phyloP scores from a whole-genome alignment of 64 coral and sea anemone genomes.

The Anthopleura sola region DNA sequence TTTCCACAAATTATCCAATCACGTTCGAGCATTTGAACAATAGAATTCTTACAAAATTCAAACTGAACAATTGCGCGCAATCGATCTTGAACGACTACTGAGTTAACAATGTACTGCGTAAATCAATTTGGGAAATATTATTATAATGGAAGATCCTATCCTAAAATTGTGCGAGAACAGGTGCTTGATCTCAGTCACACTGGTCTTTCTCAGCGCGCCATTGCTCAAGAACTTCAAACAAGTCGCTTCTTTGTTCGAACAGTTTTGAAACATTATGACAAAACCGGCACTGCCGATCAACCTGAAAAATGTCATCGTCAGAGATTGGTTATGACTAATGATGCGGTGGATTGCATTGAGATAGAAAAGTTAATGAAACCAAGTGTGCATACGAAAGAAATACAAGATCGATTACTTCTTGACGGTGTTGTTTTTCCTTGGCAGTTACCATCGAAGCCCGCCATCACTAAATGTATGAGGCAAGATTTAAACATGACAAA shows the following conservation, averaged over 20 bases:
- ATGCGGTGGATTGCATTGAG: not conserved
- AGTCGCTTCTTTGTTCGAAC: conserved; percentile 8
- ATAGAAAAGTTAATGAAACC: not conserved
- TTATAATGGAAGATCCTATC: conserved; percentile 8
- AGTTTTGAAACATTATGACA: not conserved
- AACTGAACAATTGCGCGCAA: no score
- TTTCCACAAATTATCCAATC: no score
- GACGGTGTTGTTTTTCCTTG: not conserved
- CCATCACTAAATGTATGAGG: not conserved
- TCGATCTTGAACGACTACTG: no score
- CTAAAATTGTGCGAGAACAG: not conserved
- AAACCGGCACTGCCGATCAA: not conserved
- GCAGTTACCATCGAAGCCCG: not conserved
- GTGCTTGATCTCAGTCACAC: not conserved
- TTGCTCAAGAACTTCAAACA: conserved; percentile 11
- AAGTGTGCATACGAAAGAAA: not conserved
- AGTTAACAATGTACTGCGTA: not conserved
- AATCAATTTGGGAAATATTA: conserved; percentile 9
- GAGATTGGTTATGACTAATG: not conserved
- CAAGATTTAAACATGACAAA: not conserved
- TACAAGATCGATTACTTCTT: not conserved
- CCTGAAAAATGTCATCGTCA: not conserved
- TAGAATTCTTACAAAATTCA: no score
- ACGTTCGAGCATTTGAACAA: no score
- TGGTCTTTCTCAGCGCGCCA: not conserved